A percentile compares a stretch with the other conserved stretches of the same genome.
phyloP scores from a whole-genome alignment of 2,888 invertebrate genomes.

The Rosalia funebris region DNA sequence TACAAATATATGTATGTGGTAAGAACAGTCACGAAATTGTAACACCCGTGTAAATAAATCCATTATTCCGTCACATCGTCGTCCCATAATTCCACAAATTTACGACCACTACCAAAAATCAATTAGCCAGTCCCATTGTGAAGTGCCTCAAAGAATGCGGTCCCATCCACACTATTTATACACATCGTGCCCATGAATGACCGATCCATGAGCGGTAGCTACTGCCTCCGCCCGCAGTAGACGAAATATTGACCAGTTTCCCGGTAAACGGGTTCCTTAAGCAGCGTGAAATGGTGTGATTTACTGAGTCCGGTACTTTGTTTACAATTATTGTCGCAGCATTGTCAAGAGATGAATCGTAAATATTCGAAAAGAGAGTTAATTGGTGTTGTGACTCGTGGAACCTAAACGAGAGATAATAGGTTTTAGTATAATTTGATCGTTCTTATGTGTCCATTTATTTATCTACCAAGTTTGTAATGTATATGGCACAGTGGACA shows the following conservation, averaged over 20 bases:
- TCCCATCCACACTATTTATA: slow-evolving; percentile 42
- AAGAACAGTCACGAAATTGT: not conserved
- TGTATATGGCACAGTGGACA: not conserved
- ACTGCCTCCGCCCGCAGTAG: slow-evolving; percentile 43
- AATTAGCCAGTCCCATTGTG: slow-evolving; percentile 52
- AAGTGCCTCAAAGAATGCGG: slow-evolving; percentile 48
- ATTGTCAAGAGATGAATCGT: slow-evolving; percentile 14
- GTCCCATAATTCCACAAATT: slow-evolving; percentile 42
- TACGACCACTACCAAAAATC: slow-evolving; percentile 47
- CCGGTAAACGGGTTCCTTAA: slow-evolving; percentile 58
- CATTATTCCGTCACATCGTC: slow-evolving; percentile 1
- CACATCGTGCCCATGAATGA: not conserved
- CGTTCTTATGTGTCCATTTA: not conserved
- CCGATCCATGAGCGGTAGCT: not conserved
- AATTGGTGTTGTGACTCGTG: slow-evolving; percentile 1
- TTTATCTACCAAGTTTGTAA: not conserved
- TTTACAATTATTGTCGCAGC: slow-evolving; percentile 52
- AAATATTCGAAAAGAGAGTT: not conserved
- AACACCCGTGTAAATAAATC: not conserved
- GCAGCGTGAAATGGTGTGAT: slow-evolving; percentile 58
- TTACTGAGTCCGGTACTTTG: slow-evolving; percentile 54
- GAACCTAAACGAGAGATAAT: not conserved
- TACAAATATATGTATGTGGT: too few relatives aligned
- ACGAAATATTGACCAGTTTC: slow-evolving; percentile 57
- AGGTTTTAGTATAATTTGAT: not conserved